Percentiles rank a stretch among this genome's conserved stretches.
These are phyloP conservation scores for Drosophila sturtevanti DNA, from an alignment of 1,140 invertebrate species.

Conservation along the genomic window DNA sequence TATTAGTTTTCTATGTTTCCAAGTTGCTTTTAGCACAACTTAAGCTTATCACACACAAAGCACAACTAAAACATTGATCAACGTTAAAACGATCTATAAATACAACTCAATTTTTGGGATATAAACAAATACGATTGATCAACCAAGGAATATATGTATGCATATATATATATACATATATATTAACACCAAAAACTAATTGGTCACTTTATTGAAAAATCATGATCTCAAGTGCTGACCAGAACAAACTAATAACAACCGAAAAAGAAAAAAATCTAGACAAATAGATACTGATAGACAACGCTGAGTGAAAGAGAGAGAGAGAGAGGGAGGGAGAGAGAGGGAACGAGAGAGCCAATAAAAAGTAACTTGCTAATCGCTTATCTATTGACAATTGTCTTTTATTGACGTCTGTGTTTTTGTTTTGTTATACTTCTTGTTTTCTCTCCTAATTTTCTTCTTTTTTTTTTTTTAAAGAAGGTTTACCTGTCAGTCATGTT, in stretches of 20 bases:
- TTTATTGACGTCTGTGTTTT: constrained; percentile 29
- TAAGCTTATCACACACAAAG: constrained; percentile 18
- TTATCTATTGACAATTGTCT: constrained; percentile 15
- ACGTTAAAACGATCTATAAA: constrained; percentile 38
- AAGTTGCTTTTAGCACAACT: background rate
- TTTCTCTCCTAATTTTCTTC: too few species aligned
- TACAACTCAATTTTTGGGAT: constrained; percentile 28
- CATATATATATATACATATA: background rate
- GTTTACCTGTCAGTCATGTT: background rate
- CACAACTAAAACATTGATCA: constrained; percentile 44
- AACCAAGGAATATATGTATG: background rate
- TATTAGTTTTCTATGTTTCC: background rate
- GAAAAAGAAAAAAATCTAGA: background rate
- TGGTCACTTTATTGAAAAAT: constrained; percentile 48
- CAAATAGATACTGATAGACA: background rate
- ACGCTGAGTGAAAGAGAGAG: background rate
- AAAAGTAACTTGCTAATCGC: background rate
- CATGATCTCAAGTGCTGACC: constrained; percentile 36
- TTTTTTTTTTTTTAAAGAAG: background rate
- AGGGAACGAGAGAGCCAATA: background rate
- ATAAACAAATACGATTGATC: background rate
- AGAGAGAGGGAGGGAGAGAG: background rate
- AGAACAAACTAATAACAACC: constrained; percentile 10
- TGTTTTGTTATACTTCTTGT: background rate
- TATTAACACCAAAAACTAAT: constrained; percentile 58